A percentile compares a stretch with the other conserved stretches of the same genome.
Evolutionary conservation across 2,113 vertebrate species (phyloP).

Genomic region (Lamprotornis superbus): DNA sequence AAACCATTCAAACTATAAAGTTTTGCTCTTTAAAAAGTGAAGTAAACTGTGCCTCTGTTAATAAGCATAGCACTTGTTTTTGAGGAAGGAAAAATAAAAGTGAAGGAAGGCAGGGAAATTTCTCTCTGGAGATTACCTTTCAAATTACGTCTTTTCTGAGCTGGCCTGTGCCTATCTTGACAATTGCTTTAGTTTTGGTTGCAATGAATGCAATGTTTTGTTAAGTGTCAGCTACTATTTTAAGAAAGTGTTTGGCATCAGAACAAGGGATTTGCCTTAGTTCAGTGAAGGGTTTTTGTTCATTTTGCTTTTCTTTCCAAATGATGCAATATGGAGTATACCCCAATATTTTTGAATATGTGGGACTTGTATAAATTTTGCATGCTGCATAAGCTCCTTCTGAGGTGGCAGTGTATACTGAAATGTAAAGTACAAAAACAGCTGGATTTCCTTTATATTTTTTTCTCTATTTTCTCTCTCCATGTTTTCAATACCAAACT

Average conservation of each 20-base stretch:
- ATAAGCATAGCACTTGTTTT: neutral
- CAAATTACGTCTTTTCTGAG: neutral
- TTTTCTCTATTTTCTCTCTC: neutral
- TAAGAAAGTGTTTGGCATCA: neutral
- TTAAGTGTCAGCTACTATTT: neutral
- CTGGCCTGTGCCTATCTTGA: neutral
- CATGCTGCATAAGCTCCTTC: neutral
- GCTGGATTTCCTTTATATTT: neutral
- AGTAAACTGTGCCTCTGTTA: neutral
- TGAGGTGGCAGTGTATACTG: neutral
- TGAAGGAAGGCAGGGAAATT: neutral
- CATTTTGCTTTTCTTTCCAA: neutral
- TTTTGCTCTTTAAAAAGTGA: neutral
- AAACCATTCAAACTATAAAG: neutral
- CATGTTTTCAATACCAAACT: neutral
- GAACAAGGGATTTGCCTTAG: neutral
- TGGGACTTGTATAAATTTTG: neutral
- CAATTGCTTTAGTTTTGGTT: neutral
- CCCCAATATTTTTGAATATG: neutral
- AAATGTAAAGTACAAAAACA: neutral
- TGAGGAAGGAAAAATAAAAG: neutral
- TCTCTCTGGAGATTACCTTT: constrained; percentile 4
- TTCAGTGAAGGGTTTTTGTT: neutral
- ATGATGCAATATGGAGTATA: neutral
- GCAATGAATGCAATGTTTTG: neutral